A percentile compares a stretch with the other conserved stretches of the same genome.
phyloP scores from a whole-genome alignment of 2,888 invertebrate genomes.

The Zaprionus obscuricornis region DNA sequence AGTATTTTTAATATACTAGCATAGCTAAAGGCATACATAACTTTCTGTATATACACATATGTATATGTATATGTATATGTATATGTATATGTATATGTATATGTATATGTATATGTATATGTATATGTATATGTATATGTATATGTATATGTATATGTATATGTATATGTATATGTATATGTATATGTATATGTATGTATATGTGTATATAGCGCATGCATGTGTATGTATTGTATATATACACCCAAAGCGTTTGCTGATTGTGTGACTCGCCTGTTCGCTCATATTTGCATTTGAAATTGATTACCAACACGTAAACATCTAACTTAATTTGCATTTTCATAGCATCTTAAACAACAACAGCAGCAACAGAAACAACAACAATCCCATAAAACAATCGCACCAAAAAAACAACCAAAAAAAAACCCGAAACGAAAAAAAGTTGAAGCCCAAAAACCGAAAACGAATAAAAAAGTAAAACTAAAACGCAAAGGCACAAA shows the following conservation, averaged over 20 bases:
- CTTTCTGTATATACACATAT: too few species aligned
- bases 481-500: constrained; percentile 7
- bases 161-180: too few species aligned
- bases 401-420: constrained; percentile 16
- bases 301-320: constrained; percentile 56
- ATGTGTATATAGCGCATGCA: too few species aligned
- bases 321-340: constrained; percentile 61
- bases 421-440: constrained; percentile 7
- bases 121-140: too few species aligned
- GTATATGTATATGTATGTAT: too few species aligned
- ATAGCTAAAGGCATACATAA: too few species aligned
- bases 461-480: constrained; percentile 1
- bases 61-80: too few species aligned
- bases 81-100: too few species aligned
- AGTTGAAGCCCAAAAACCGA: neutral
- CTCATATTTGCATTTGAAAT: constrained; percentile 23
- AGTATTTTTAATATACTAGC: too few species aligned
- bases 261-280: neutral
- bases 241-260: neutral
- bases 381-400: constrained; percentile 9
- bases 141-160: too few species aligned
- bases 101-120: too few species aligned
- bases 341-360: constrained; percentile 44
- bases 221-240: too few species aligned
- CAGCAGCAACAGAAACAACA: constrained; percentile 35